Base-by-base conservation (phyloP, 2,113 vertebrate species). In the Brevimyrus niger region DNA sequence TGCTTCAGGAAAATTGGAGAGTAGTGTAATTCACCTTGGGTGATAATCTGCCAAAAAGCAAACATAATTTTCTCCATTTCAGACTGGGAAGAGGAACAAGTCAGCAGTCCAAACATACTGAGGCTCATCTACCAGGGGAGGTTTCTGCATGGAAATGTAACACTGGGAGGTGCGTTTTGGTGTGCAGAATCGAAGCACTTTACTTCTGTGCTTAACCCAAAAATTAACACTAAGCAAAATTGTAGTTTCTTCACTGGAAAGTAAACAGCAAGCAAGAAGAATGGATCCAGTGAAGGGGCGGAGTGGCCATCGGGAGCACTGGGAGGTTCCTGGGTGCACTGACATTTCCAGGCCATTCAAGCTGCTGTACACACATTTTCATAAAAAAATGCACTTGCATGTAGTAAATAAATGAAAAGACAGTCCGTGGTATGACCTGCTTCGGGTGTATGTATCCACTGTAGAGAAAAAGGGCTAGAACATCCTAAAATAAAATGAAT, bases 61-160 rank as follows among this genome's bases (percentile, higher is more conserved):
- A 27, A 50, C 47, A 50, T 86, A 48, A 86, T 86, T 90, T 15
- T 86, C 65, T 86, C 42, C 88, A 50, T 51, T 44, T 65, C 93
- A 99, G 98, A 99, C 90, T 99, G 98, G 98, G 98, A 98, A 94
- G 97, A 98, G 93, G 98, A 99, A 73, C 97, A 98, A 93, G 98
- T 99, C 94, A 98, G 97, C 96, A 99, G 98, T 95, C 98, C 98
- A 88, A 97, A 97, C 94, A 99, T 99, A 94, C 96, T 99, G 91
- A 95, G 98, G 91, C 97, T 99, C 94, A 99, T 99, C 97, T 99
- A 99, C 96, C 98, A 99, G 96, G 98, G 98, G 91, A 96, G 98
- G 84, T 99, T 99, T 96, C 97, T 99, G 91, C 98, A 99, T 84
- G 98, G 98, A 94, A 99, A 99, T 91, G 98, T 99, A 93, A 99